Evolutionary conservation across 2,888 invertebrate genomes (phyloP), one percentile per base, ranked within the genome.

Genomic region (Achlya flavicornis): DNA sequence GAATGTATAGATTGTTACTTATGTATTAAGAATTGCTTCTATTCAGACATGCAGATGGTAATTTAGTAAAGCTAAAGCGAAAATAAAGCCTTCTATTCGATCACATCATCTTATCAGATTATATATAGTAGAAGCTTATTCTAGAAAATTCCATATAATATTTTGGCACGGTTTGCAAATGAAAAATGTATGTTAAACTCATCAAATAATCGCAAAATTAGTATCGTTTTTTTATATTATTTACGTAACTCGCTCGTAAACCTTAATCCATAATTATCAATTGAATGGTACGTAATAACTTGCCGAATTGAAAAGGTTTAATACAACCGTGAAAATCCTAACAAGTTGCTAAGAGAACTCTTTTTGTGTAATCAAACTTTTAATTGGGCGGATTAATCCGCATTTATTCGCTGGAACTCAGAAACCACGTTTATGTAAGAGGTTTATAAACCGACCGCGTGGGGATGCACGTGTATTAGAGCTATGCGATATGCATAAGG

Each of bases 311-410:
- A 71, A 74, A 77, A 79, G 76, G 75, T 72, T 72, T 64, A 66
- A 66, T 68, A 63, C 67, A 69, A 71, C 74, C 75, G 73, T 73
- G 71, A 73, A 78, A 77, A 75, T 73, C 75, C 74, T 69, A 77
- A 80, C 77, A 79, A 81, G 75, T 78, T 81, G 80, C 77, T 80
- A 77, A 68, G 70, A 75, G 76, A 78, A 78, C 71, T 77, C 80
- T 83, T 79, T n/a, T 79, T 77, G 73, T 72, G 72, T 77, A 75
- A 78, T 74, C 73, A 78, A 84, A 85, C 72, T 84, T 85, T 80
- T 85, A 84, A 85, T 85, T 84, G 80, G 86, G 78, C 67, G 79
- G 85, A 85, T 87, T 87, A 89, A 85, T 84, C 81, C 80, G 76
- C 72, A 70, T n/a, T n/a, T n/a, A n/a, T n/a, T n/a, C n/a, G n/a